phyloP scores from a whole-genome alignment of 2,113 vertebrate genomes.

The Brachyistius frenatus region DNA sequence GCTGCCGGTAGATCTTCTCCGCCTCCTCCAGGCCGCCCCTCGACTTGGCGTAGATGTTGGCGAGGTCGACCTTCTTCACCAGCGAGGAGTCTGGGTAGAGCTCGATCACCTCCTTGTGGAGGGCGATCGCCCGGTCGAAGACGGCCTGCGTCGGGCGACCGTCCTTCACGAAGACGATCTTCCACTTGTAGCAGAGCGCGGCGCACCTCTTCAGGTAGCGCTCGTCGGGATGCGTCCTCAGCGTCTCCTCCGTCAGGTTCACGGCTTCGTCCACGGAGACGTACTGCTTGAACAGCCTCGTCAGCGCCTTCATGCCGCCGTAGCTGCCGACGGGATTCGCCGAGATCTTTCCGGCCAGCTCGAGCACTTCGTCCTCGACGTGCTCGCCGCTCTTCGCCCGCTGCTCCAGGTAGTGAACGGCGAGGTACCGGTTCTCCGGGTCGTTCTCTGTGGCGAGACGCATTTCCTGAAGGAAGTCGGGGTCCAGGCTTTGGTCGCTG shows the following conservation, averaged over 20 bases:
- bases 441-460: constrained; percentile 42
- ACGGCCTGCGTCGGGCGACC: not conserved
- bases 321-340: constrained; percentile 56
- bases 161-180: constrained; percentile 10
- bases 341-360: constrained; percentile 54
- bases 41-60: constrained; percentile 26
- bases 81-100: constrained; percentile 60
- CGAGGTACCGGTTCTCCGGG: constrained; percentile 54
- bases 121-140: constrained; percentile 41
- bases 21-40: no score
- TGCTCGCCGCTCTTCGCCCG: not conserved
- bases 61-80: constrained; percentile 23
- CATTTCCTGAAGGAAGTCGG: constrained; percentile 37
- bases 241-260: constrained; percentile 57
- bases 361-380: constrained; percentile 25
- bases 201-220: constrained; percentile 57
- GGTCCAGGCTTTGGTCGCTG: not conserved
- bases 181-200: constrained; percentile 56
- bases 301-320: constrained; percentile 57
- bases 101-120: constrained; percentile 45
- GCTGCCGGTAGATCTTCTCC: no score
- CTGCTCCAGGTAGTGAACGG: constrained; percentile 36
- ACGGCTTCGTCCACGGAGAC: constrained; percentile 63
- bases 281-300: constrained; percentile 36
- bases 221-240: constrained; percentile 54